Base-by-base conservation (phyloP, 2,797 vertebrate genomes). In the Syngnathus rostellatus region DNA sequence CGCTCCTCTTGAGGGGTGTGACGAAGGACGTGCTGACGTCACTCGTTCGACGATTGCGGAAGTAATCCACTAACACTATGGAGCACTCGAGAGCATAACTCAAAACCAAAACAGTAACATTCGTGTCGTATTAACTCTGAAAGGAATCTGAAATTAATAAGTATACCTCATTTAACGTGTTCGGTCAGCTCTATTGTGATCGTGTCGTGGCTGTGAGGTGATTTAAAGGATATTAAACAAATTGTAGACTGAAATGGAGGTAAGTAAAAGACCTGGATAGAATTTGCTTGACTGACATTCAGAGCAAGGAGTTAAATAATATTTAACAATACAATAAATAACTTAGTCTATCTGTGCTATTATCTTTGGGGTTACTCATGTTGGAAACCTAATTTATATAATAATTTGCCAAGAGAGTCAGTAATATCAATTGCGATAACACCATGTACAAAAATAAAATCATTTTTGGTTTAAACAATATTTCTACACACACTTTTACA, bases 21-120 rank as follows among this genome's bases (percentile, higher is more conserved):
- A 51, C 59, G 77, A 77, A 66, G 64, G 67, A 78, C 39, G 79
- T 55, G 21, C 61, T 79, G 76, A 85, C 86, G 85, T 86, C 85
- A 78, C 16, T 3, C 0, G 37, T 59, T n/a, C 82, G 83, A 90
- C 89, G 88, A 77, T 72, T 82, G 73, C 89, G 89, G 89, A 90
- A 89, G 79, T 12, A 19, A 23, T 43, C 12, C 51, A 5, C 10
- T 65, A 60, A 41, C 65, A 23, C 60, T 1, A 62, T 17, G 40
- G 64, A 70, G 64, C 67, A 2, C 61, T 67, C 40, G 31, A 31
- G 31, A 31, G 31, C 31, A 4, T 31, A 31, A 31, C 67, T 57
- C 37, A 21, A 43, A 76, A 82, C 60, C 81, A 86, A 77, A 85
- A 87, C 81, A 85, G 46, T 68, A 2, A 8, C 1, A 21, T 67